Base-by-base conservation (phyloP, 2,888 invertebrate genomes). In the Didymodactylos carnosus region DNA sequence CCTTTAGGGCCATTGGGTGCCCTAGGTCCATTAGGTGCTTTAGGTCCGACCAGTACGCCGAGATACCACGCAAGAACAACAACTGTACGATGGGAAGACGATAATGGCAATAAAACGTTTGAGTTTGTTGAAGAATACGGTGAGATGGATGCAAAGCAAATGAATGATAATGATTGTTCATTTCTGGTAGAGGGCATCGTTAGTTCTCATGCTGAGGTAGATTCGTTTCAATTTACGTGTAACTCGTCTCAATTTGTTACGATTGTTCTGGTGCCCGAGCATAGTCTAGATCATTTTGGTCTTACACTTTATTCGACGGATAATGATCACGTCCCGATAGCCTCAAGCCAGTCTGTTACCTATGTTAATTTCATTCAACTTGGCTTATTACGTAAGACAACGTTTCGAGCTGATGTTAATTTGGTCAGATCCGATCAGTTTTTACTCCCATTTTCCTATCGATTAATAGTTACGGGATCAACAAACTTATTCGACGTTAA, bases 1-100 rank as follows among this genome's bases (percentile, higher is more conserved):
- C 74, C 74, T n/a, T n/a, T 71, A 5, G 74, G 74, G 19, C 74
- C 74, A 19, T 53, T 74, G 27, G 74, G 74, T n/a, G 39, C 74
- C 6, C 23, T 71, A 13, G 74, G 74, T 11, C 71, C 74, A 25
- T 25, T 74, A 16, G 74, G 74, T 10, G 16, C 74, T 19, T 71
- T 71, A 7, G 74, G 74, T 14, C 71, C 74, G 4, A 73, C 41
- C 23, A 41, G n/a, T 39, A 35, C 35, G 7, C 11, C 19, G 1
- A n/a, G n/a, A n/a, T n/a, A n/a, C n/a, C n/a, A n/a, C n/a, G n/a
- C n/a, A n/a, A n/a, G n/a, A n/a, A 72, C 72, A 40, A 23, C 29
- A 14, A 49, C 25, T 72, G 70, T 73, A 27, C 14, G 35, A 35
- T 73, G 49, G 70, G 16, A 70, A 23, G 16, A 25, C 27, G 46